Evolutionary conservation across 2,888 invertebrate genomes (phyloP).

Genomic region (Mycalesis mineus): DNA sequence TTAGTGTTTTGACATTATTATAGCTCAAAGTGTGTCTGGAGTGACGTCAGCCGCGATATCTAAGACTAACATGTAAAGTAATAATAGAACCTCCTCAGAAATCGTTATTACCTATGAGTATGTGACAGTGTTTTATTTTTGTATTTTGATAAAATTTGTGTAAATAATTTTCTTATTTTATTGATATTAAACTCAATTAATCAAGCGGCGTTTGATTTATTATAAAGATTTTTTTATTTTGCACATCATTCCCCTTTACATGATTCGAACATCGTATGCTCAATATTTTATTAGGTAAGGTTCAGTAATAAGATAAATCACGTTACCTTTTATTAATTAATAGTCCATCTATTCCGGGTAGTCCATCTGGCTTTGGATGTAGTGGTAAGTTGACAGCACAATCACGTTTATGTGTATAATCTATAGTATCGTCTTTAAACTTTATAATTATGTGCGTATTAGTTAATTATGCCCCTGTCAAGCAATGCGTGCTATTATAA

Average conservation of each 20-base stretch:
- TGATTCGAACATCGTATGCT: too few relatives aligned
- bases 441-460: too few relatives aligned
- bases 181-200: constrained; percentile 78
- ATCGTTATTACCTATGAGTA: constrained; percentile 65
- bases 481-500: too few relatives aligned
- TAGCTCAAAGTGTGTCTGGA: constrained; percentile 38
- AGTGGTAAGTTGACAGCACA: too few relatives aligned
- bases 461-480: too few relatives aligned
- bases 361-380: too few relatives aligned
- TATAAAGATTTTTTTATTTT: neutral
- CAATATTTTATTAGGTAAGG: too few relatives aligned
- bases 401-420: too few relatives aligned
- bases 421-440: too few relatives aligned
- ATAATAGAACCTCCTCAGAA: constrained; percentile 49
- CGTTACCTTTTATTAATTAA: too few relatives aligned
- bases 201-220: constrained; percentile 41
- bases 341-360: too few relatives aligned
- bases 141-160: constrained; percentile 78
- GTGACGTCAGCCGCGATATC: constrained; percentile 36
- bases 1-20: constrained; percentile 37
- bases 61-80: constrained; percentile 48
- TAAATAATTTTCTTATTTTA: constrained; percentile 78
- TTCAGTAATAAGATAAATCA: too few relatives aligned
- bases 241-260: neutral
- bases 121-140: constrained; percentile 78